These are phyloP conservation scores for Callimico goeldii DNA, from an alignment of 2,797 vertebrate genomes.

Conservation along the genomic window DNA sequence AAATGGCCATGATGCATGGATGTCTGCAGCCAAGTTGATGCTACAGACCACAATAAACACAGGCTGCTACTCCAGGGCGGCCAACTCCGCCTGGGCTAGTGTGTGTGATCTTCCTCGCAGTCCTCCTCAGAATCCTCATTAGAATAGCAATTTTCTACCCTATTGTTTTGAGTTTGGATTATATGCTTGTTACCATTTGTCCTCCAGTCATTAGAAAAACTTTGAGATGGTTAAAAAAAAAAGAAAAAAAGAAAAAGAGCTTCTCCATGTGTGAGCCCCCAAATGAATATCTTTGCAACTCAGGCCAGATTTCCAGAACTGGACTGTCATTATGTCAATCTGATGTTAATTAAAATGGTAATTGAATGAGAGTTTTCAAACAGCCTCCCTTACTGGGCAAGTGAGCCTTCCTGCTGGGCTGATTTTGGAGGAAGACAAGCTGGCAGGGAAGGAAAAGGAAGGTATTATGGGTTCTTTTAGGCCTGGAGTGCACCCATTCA, in stretches of 20 bases:
- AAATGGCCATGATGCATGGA: background rate
- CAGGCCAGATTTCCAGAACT: slow-evolving; percentile 43
- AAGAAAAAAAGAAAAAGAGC: background rate
- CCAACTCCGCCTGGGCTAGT: background rate
- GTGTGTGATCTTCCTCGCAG: background rate
- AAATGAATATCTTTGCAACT: slow-evolving; percentile 27
- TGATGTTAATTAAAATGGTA: slow-evolving; percentile 69
- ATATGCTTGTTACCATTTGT: slow-evolving; percentile 60
- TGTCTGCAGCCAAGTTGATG: background rate
- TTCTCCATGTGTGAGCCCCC: slow-evolving; percentile 32
- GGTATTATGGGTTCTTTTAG: background rate
- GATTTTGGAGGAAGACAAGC: slow-evolving; percentile 9
- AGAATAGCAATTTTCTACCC: slow-evolving; percentile 52
- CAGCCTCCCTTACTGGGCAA: background rate
- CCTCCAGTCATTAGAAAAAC: slow-evolving; percentile 58
- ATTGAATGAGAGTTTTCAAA: slow-evolving; percentile 64
- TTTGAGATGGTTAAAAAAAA: slow-evolving; percentile 8
- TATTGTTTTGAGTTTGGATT: slow-evolving; percentile 57
- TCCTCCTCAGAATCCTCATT: background rate
- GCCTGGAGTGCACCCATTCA: background rate
- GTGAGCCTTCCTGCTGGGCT: slow-evolving; percentile 24
- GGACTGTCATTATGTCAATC: slow-evolving; percentile 66
- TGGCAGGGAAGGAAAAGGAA: background rate
- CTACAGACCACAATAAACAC: background rate
- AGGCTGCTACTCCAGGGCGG: background rate